Base-by-base conservation (phyloP, 2,888 invertebrate species). In the Xestoiulus laeticollis region DNA sequence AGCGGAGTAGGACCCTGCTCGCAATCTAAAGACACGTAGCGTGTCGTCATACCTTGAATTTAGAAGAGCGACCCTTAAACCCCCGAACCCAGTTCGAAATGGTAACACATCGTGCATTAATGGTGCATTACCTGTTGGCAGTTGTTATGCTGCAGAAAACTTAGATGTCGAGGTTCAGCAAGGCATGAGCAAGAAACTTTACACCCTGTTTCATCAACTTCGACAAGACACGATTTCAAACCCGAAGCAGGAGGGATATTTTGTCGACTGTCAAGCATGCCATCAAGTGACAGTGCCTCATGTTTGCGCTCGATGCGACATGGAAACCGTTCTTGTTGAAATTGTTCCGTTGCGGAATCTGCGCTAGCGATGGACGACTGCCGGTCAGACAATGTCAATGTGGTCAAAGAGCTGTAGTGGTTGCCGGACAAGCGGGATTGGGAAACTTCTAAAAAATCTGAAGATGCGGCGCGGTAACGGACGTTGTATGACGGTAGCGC, bases 351-450 rank as follows among this genome's bases (percentile, higher is more conserved):
- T 16, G 86, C 32, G 5, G 44, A 32, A 48, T 86, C 86, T 86
- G 48, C 22, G 43, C 86, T 86, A 82, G 87, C 84, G 86, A 88
- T 16, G 86, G 85, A 78, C 86, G 89, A 53, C 88, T 88, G 88
- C 16, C 59, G 32, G 85, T 84, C 83, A n/a, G 88, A 85, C 82
- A 88, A 12, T 30, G 88, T 87, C 30, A 89, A 87, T 38, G 89
- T 86, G 10, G 88, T 88, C 53, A 87, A 26, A n/a, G 89, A 88
- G 32, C 86, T 86, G 86, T 86, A 86, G 86, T 26, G 53, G 85
- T 85, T 85, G 85, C 85, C 85, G 1, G 43, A 44, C 38, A 85
- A 30, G 33, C 43, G 38, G 26, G 85, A 43, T 33, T 32, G 38
- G 14, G 22, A 22, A 2, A 85, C 38, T 43, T 85, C 85, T 44